phyloP scores from a whole-genome alignment of 2,113 vertebrate species.

The Lamprotornis superbus region DNA sequence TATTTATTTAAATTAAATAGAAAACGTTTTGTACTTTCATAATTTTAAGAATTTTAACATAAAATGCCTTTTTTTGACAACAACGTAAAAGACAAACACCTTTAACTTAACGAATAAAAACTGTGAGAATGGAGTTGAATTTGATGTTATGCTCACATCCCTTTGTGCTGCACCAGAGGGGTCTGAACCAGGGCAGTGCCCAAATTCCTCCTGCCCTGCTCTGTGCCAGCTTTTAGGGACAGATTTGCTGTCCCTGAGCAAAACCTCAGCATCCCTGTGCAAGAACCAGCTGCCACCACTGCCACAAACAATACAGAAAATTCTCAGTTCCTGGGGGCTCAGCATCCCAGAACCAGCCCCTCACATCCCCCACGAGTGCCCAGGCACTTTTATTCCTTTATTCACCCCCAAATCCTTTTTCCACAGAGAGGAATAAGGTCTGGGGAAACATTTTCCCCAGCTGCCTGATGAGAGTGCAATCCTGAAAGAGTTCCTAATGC shows the following conservation, averaged over 20 bases:
- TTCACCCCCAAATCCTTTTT: background rate
- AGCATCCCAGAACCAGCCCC: background rate
- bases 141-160: no score
- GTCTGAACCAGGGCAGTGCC: background rate
- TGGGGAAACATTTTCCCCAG: background rate
- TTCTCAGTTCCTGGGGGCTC: background rate
- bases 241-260: background rate
- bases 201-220: background rate
- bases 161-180: background rate
- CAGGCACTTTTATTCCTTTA: background rate
- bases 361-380: rapidly evolving
- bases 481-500: background rate
- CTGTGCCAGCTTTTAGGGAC: background rate
- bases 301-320: background rate
- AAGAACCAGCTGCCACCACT: background rate
- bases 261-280: background rate
- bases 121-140: no score
- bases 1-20: no score
- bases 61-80: no score
- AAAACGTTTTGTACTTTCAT: no score
- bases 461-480: background rate
- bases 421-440: background rate
- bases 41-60: no score
- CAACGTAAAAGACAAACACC: no score
- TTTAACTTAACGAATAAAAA: no score